These are phyloP conservation scores for Catostylus mosaicus DNA, from an alignment of 30 jellyfish, hydroid and myxozoan species.

Conservation along the genomic window DNA sequence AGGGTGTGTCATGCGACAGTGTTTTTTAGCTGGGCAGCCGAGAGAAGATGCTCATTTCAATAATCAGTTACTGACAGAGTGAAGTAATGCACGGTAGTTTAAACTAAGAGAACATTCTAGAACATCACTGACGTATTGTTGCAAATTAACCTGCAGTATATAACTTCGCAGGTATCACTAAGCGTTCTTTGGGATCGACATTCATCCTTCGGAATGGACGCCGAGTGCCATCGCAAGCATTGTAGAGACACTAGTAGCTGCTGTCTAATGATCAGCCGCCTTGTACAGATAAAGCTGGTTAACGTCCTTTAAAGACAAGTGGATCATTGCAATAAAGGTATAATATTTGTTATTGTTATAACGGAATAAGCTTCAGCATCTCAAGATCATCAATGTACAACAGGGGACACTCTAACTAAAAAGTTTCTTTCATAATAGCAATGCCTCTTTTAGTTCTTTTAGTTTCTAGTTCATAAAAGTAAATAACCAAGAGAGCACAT, in stretches of 20 bases:
- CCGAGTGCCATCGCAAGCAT: background rate
- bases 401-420: no score
- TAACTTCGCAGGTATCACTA: conserved; percentile 25
- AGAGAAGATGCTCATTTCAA: conserved; percentile 80
- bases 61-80: conserved; percentile 56
- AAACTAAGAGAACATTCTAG: conserved; percentile 57
- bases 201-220: conserved; percentile 62
- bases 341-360: no score
- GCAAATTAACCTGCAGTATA: conserved; percentile 17
- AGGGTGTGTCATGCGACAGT: conserved; percentile 89
- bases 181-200: conserved; percentile 49
- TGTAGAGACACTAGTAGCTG: conserved; percentile 3
- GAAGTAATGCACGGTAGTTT: conserved; percentile 17
- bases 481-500: no score
- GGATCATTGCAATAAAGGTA: conserved; percentile 1
- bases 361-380: no score
- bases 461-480: no score
- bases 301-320: background rate
- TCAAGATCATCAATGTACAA: no score
- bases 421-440: no score
- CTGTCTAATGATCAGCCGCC: conserved; percentile 29
- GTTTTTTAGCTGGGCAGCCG: conserved; percentile 94
- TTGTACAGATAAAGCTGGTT: background rate
- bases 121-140: conserved; percentile 27
- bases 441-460: no score